Conservation (phyloP, 2,797 vertebrate genomes). For the Eulemur albifrons region DNA sequence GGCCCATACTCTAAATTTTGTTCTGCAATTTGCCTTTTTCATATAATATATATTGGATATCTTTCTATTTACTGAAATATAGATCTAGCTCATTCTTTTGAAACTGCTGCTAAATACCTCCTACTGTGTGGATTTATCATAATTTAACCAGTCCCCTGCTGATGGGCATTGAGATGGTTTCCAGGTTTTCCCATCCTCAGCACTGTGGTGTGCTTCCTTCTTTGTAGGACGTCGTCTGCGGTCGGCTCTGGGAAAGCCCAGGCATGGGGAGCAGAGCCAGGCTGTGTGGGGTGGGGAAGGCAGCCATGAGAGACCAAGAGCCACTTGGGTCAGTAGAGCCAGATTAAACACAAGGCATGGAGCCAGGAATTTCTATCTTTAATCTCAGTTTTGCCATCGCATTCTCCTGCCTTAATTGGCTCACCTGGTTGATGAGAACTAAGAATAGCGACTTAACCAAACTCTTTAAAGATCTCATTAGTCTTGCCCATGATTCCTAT, state of each 20-base stretch:
- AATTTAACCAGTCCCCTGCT: background rate
- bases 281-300: background rate
- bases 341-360: background rate
- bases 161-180: background rate
- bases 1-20: background rate
- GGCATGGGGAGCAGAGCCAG: background rate
- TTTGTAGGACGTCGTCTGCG: background rate
- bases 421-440: background rate
- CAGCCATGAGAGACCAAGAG: background rate
- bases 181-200: background rate
- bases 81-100: background rate
- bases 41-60: background rate
- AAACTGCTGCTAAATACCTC: background rate
- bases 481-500: background rate
- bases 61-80: background rate
- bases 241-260: background rate
- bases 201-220: background rate
- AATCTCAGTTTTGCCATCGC: background rate
- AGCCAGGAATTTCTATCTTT: background rate
- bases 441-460: background rate
- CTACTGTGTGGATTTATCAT: background rate
- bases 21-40: background rate
- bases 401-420: background rate
- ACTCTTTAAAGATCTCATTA: background rate
- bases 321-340: background rate